Evolutionary conservation across 2,797 vertebrate species (phyloP).

Genomic region (Acanthopagrus latus): DNA sequence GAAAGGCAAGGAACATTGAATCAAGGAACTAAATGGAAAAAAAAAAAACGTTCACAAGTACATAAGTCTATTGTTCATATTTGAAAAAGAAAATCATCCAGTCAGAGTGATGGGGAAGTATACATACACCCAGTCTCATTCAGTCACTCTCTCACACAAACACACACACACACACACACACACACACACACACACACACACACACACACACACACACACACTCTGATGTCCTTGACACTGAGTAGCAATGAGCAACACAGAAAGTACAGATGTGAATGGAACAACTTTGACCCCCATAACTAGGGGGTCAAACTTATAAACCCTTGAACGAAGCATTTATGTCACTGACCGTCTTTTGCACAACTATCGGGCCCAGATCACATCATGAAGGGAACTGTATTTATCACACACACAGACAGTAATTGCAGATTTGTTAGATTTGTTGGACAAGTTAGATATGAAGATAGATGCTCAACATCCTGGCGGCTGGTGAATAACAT

Average conservation of each 20-base stretch:
- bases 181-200: too few species aligned
- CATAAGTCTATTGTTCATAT: slow-evolving; percentile 84
- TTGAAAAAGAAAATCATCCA: slow-evolving; percentile 77
- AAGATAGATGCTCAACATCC: slow-evolving; percentile 72
- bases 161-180: too few species aligned
- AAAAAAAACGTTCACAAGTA: slow-evolving; percentile 85
- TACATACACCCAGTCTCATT: slow-evolving; percentile 58
- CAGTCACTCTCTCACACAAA: neutral
- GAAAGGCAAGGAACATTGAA: slow-evolving; percentile 90
- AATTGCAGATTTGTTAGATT: slow-evolving; percentile 52
- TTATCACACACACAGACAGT: slow-evolving; percentile 44
- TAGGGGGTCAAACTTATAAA: slow-evolving; percentile 49
- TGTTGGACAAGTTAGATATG: slow-evolving; percentile 60
- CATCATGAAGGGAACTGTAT: slow-evolving; percentile 45
- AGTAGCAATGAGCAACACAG: slow-evolving; percentile 82
- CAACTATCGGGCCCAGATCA: slow-evolving; percentile 48
- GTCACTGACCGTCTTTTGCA: slow-evolving; percentile 55
- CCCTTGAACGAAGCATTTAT: slow-evolving; percentile 52
- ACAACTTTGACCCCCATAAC: slow-evolving; percentile 50
- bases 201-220: slow-evolving; percentile 28
- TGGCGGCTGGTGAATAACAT: slow-evolving; percentile 77
- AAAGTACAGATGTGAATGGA: slow-evolving; percentile 77
- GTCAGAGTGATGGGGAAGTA: slow-evolving; percentile 66
- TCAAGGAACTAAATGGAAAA: slow-evolving; percentile 81
- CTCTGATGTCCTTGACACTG: slow-evolving; percentile 74